Evolutionary conservation across 2,888 invertebrate species (phyloP).

Genomic region (Cephus pulcher): DNA sequence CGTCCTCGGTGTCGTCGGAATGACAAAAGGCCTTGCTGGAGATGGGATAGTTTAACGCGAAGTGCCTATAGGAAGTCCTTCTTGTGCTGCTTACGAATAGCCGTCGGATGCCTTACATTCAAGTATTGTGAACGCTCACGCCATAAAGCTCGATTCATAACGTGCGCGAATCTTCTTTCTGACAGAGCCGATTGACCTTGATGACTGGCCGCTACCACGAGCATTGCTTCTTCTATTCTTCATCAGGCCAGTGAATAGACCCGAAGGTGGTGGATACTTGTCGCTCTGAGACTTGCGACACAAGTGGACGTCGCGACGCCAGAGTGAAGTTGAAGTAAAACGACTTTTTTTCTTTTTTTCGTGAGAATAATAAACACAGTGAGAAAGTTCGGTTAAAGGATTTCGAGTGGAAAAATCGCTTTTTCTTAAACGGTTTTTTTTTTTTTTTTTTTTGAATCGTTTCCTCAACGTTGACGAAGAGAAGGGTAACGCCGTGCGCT

Average conservation of each 20-base stretch:
- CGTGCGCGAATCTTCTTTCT: conserved; percentile 1
- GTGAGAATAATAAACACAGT: not conserved
- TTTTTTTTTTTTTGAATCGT: not conserved
- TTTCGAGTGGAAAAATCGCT: not conserved
- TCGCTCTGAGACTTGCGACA: not conserved
- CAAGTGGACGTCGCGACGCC: not conserved
- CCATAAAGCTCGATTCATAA: not conserved
- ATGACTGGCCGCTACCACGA: not conserved
- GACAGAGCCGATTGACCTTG: conserved; percentile 5
- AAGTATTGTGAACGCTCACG: not conserved
- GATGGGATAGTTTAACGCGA: not conserved
- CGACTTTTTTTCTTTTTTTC: not conserved
- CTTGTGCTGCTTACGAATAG: not conserved
- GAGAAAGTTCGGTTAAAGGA: not conserved
- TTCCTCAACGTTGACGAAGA: not conserved
- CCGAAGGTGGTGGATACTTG: not conserved
- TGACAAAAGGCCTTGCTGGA: not conserved
- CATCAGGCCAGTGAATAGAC: not conserved
- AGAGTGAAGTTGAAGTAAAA: not conserved
- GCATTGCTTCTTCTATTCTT: not conserved
- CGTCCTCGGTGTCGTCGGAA: not conserved
- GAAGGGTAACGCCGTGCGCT: not conserved
- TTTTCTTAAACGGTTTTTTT: not conserved
- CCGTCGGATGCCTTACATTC: not conserved
- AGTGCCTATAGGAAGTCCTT: not conserved